Base-by-base conservation (phyloP, 2,888 invertebrate genomes). In the Drosophila siamana region DNA sequence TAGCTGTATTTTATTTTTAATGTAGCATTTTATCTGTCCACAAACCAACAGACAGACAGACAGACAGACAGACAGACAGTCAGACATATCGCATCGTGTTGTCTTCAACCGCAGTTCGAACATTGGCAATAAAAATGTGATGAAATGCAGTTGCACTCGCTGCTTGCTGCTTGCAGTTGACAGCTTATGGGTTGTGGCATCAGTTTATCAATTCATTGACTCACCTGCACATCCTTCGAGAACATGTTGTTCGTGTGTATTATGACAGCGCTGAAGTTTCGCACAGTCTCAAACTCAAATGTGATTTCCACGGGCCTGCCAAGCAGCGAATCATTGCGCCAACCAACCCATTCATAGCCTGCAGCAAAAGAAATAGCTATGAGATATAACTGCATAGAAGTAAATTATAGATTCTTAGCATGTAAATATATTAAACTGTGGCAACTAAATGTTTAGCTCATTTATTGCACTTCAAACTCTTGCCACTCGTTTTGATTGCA, bases 301-400 rank as follows among this genome's bases (percentile, higher is more conserved):
- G 94, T 93, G 51, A 97, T 94, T 91, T 96, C 95, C 22, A 97
- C 93, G 1, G 95, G 95, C 56, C 93, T 93, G 26, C 94, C 94
- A 30, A 93, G 90, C 91, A 94, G 92, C 28, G 94, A 94, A 88
- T 95, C 95, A 85, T 95, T 95, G 77, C 94, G 93, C 97, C 97
- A 97, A 40, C 96, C 97, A 48, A 97, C 94, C 97, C 97, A 97
- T 91, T 96, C 96, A 90, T 96, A 96, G 52, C 96, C 96, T 95
- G 86, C 19, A 19, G 19, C 19, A 19, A 19, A 3, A 19, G 19
- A 19, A 1, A 19, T 19, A 19, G 19, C n/a, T n/a, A n/a, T n/a
- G n/a, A n/a, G n/a, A n/a, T n/a, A n/a, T n/a, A n/a, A n/a, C n/a
- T n/a, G n/a, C n/a, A n/a, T n/a, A n/a, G n/a, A n/a, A n/a, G n/a